Conservation (phyloP, 2,113 vertebrate species). For the Parotia lawesii region DNA sequence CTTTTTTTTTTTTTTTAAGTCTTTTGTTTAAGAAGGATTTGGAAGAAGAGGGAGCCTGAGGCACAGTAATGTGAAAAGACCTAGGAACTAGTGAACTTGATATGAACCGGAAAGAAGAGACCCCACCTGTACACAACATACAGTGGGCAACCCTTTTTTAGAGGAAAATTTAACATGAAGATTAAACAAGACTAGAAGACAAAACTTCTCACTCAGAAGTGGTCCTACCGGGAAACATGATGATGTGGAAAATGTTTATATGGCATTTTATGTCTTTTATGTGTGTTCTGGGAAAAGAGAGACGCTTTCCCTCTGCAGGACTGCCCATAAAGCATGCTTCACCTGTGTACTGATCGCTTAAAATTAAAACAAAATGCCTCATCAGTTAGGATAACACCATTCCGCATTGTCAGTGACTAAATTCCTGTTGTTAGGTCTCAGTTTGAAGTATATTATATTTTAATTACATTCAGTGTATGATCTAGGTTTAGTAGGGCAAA, state of each 20-base stretch:
- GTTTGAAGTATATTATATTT: slow-evolving; percentile 51
- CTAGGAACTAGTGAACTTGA: neutral
- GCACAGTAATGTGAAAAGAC: neutral
- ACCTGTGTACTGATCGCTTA: neutral
- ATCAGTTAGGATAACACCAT: neutral
- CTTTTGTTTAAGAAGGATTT: neutral
- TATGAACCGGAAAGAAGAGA: neutral
- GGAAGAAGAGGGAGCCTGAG: neutral
- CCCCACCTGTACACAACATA: no score
- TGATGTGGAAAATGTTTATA: slow-evolving; percentile 12
- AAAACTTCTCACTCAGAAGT: slow-evolving; percentile 9
- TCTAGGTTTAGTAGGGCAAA: slow-evolving; percentile 30
- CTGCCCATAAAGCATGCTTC: neutral
- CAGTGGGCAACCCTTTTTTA: neutral
- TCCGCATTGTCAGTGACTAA: neutral
- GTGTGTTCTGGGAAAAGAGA: neutral
- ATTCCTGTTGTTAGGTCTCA: slow-evolving; percentile 41
- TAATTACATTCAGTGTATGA: slow-evolving; percentile 37
- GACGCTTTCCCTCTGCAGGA: neutral
- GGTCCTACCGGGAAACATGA: neutral
- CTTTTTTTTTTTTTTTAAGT: neutral
- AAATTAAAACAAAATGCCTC: slow-evolving; percentile 45
- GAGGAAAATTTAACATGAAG: neutral
- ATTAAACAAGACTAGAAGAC: neutral
- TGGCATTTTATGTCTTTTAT: neutral